Evolutionary conservation across 1,140 invertebrate species (phyloP).

Genomic region (Chironomus striatipennis): DNA sequence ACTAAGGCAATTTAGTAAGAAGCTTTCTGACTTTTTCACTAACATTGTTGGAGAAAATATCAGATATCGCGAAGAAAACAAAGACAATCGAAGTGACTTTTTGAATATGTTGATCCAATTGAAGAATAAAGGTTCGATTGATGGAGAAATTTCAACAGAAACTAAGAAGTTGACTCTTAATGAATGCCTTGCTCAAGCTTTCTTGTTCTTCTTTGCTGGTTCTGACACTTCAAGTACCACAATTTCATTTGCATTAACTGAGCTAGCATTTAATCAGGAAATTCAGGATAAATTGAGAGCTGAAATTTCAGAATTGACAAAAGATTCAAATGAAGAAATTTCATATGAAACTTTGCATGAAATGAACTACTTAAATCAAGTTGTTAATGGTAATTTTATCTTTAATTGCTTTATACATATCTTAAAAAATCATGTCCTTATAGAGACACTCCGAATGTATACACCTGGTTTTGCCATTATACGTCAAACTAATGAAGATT

Average conservation of each 20-base stretch:
- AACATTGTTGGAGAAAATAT: conserved; percentile 45
- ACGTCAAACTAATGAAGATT: conserved; percentile 39
- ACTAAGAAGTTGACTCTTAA: conserved; percentile 29
- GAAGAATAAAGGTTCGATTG: conserved; percentile 24
- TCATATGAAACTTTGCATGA: conserved; percentile 40
- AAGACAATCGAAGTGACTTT: conserved; percentile 32
- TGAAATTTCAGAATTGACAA: conserved; percentile 38
- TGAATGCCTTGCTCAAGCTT: conserved; percentile 36
- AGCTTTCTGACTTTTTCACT: conserved; percentile 43
- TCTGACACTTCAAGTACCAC: conserved; percentile 48
- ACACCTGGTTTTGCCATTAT: conserved; percentile 42
- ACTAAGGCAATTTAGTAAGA: conserved; percentile 38
- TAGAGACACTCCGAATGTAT: conserved; percentile 49
- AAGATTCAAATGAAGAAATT: conserved; percentile 37
- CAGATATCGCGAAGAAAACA: conserved; percentile 40
- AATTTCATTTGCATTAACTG: conserved; percentile 42
- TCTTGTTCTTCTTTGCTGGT: conserved; percentile 39
- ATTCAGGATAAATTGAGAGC: conserved; percentile 42
- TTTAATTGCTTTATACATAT: too few relatives aligned
- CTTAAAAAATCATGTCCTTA: too few relatives aligned
- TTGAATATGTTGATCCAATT: conserved; percentile 27
- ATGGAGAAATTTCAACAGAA: conserved; percentile 15
- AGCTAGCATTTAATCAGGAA: conserved; percentile 44
- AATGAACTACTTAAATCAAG: conserved; percentile 42
- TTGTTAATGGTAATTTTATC: conserved; percentile 42